Conservation (phyloP, 2,888 invertebrate genomes). For the Drosophila robusta region DNA sequence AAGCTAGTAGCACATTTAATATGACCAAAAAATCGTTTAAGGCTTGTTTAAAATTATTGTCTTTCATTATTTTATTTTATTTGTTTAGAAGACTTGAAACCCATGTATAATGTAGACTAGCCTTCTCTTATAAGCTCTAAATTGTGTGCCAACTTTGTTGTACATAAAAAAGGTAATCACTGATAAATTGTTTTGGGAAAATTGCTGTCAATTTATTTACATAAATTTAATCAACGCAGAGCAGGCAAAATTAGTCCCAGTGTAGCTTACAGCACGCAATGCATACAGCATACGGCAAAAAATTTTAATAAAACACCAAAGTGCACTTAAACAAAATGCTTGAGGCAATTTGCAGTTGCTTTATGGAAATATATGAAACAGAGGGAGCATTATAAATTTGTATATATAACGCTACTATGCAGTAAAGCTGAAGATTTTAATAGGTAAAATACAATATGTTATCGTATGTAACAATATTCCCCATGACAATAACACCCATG, state of each 20-base stretch:
- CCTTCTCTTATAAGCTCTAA: too few species aligned
- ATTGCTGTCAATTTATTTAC: slow-evolving; percentile 15
- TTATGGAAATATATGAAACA: slow-evolving; percentile 21
- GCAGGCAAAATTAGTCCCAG: slow-evolving; percentile 29
- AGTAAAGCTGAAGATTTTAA: slow-evolving; percentile 18
- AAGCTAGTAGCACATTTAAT: too few species aligned
- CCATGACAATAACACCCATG: slow-evolving; percentile 23
- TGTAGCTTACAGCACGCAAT: slow-evolving; percentile 16
- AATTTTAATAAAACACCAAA: slow-evolving; percentile 61
- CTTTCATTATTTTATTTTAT: too few species aligned
- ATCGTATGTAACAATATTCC: slow-evolving; percentile 8
- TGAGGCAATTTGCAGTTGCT: slow-evolving; percentile 46
- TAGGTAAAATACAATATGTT: slow-evolving; percentile 5
- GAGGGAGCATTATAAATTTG: slow-evolving; percentile 36
- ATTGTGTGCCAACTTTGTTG: too few species aligned
- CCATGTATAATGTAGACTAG: too few species aligned
- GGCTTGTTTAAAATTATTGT: too few species aligned
- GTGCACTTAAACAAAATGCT: slow-evolving; percentile 57
- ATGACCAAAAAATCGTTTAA: too few species aligned
- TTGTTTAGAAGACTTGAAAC: too few species aligned
- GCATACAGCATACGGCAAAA: slow-evolving; percentile 8
- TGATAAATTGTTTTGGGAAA: background rate
- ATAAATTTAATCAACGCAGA: slow-evolving; percentile 16
- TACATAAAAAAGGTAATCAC: background rate
- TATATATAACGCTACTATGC: slow-evolving; percentile 6